Percentiles rank a stretch among this genome's conserved stretches.
Evolutionary conservation across 2,888 invertebrate genomes (phyloP).

Genomic region (Cantharis rufa): DNA sequence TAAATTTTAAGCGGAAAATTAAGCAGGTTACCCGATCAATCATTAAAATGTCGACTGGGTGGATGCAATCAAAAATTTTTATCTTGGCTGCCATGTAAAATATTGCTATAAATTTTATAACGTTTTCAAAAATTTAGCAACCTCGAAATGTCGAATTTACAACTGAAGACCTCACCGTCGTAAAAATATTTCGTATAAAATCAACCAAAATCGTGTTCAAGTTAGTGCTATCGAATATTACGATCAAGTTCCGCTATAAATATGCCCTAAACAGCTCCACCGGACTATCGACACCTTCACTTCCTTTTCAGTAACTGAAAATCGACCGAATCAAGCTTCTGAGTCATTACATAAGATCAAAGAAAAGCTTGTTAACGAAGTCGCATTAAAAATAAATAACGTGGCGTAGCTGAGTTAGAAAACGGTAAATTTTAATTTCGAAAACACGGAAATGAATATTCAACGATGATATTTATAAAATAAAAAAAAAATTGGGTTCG

Average conservation of each 20-base stretch:
- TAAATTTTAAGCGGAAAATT: not conserved
- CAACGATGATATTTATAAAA: not conserved
- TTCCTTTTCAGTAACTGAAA: not conserved
- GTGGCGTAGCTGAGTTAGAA: not conserved
- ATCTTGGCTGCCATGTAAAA: not conserved
- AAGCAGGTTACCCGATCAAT: not conserved
- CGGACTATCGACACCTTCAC: conserved; percentile 1
- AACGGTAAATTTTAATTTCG: not conserved
- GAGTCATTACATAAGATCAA: not conserved
- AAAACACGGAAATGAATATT: not conserved
- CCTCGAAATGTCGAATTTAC: not conserved
- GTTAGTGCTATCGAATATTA: not conserved
- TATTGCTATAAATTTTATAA: not conserved
- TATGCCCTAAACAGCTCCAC: not conserved
- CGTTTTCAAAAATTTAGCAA: not conserved
- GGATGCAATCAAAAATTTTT: not conserved
- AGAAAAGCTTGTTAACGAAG: not conserved
- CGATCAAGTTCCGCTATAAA: conserved; percentile 1
- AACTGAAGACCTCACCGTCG: not conserved
- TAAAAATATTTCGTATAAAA: not conserved
- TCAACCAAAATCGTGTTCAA: not conserved
- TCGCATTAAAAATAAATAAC: not conserved
- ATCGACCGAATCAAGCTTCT: not conserved
- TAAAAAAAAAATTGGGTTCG: not conserved
- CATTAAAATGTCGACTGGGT: not conserved